Evolutionary conservation across 2,113 vertebrate genomes (phyloP).

Genomic region (Tringa solitaria): DNA sequence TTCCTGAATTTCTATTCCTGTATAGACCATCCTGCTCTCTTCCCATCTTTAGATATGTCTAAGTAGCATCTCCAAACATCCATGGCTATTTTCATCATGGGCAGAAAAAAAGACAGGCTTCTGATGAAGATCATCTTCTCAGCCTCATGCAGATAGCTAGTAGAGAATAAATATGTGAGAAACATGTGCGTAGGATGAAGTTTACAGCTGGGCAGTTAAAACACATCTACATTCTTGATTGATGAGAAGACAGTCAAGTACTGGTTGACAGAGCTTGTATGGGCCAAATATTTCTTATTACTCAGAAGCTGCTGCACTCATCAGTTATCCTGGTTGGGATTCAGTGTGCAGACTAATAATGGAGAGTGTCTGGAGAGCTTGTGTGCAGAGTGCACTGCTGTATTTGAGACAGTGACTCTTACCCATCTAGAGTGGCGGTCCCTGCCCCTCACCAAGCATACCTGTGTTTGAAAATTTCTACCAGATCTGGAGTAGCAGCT

Average conservation of each 20-base stretch:
- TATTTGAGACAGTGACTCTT: neutral
- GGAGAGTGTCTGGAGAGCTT: neutral
- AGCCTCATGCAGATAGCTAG: neutral
- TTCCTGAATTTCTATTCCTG: neutral
- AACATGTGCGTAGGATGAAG: neutral
- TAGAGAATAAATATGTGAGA: neutral
- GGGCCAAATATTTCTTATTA: neutral
- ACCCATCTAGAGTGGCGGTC: neutral
- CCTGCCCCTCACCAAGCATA: neutral
- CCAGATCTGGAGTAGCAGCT: slow-evolving; percentile 24
- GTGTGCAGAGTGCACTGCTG: neutral
- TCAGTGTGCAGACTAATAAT: neutral
- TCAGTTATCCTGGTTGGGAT: neutral
- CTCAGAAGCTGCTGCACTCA: neutral
- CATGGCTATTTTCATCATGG: neutral
- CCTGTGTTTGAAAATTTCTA: slow-evolving; percentile 17
- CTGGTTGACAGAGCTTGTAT: neutral
- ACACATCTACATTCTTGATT: neutral
- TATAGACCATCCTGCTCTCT: neutral
- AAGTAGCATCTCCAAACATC: neutral
- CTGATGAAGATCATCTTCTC: neutral
- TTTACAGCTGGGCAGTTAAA: neutral
- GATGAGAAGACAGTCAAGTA: neutral
- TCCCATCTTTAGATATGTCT: neutral
- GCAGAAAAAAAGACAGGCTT: neutral